Evolutionary conservation across 1,140 invertebrate genomes (phyloP).

Genomic region (Zelostemma sp.): DNA sequence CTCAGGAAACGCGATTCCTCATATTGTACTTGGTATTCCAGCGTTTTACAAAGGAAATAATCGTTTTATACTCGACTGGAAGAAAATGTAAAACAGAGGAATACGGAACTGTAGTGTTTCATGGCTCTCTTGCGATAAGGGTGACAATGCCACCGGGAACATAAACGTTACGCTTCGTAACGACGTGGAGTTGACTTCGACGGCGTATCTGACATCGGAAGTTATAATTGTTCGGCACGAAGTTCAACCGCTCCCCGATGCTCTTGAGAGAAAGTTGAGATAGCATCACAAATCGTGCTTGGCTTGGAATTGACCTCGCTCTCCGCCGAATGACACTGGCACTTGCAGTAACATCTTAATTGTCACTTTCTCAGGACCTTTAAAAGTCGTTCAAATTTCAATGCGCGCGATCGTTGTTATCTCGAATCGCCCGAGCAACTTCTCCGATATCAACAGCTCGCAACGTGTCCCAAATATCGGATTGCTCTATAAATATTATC

Average conservation of each 20-base stretch:
- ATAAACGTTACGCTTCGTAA: constrained; percentile 57
- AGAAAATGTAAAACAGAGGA: constrained; percentile 49
- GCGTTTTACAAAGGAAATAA: not conserved
- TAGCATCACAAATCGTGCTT: constrained; percentile 26
- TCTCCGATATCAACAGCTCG: too few relatives aligned
- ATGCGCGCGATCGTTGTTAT: too few relatives aligned
- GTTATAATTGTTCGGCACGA: constrained; percentile 62
- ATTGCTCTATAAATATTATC: not conserved
- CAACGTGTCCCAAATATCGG: not conserved
- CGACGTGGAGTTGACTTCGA: constrained; percentile 47
- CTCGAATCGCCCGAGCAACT: too few relatives aligned
- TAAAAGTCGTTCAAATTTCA: too few relatives aligned
- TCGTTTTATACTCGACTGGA: constrained; percentile 11
- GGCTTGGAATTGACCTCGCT: constrained; percentile 25
- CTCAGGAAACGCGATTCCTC: constrained; percentile 1
- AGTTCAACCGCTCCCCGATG: constrained; percentile 48
- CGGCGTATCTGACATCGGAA: constrained; percentile 55
- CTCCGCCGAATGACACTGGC: constrained; percentile 9
- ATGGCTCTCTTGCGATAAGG: constrained; percentile 32
- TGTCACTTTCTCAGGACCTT: not conserved
- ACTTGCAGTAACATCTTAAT: constrained; percentile 18
- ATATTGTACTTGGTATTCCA: constrained; percentile 26
- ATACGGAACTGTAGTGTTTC: constrained; percentile 48
- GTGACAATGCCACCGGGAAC: constrained; percentile 51
- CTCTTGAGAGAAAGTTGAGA: constrained; percentile 37